Evolutionary conservation across 2,888 invertebrate species (phyloP), one percentile per base, ranked within the genome.

Genomic region (Agrochola macilenta): DNA sequence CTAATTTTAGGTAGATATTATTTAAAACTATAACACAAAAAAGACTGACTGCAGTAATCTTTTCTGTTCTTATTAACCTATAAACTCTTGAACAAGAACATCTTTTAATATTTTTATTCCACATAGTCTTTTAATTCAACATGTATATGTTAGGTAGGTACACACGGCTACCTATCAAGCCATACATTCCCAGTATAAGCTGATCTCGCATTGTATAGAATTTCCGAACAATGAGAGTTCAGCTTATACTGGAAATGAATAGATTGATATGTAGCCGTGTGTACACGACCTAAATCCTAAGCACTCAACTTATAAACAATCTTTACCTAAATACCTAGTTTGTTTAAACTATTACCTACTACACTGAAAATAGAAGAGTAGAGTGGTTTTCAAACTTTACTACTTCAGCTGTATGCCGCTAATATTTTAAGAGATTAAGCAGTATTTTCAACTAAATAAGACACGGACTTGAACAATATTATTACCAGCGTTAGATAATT

Each of bases 371-470:
- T 58, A 58, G 11, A 64, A 52, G 26, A 66, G 57, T 58, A 7
- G 58, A 81, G 65, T 78, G 61, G 49, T 78, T 70, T 20, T 35
- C 60, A 66, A 66, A 82, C 78, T 77, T n/a, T 7, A 4, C 35
- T 58, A 72, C 35, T n/a, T 58, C 43, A 43, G 43, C 57, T 23
- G 52, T 35, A 30, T 58, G 20, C 17, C 35, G 52, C n/a, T 66
- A 58, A 60, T 79, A 72, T 60, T 79, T 73, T 68, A 81, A 68
- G 49, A 61, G 20, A 78, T 66, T 70, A 83, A 26, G 20, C 14
- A 61, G 58, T 63, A 83, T 80, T 83, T 78, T 77, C 46, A 78
- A 83, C 49, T 17, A 49, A 79, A 57, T 61, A 79, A 68, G 63
- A 77, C 63, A 57, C 14, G 23, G 64, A 77, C 68, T 68, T 57